Percentiles rank a stretch among this genome's conserved stretches.
Evolutionary conservation across 2,797 vertebrate species (phyloP).

Genomic region (Nasua narica): DNA sequence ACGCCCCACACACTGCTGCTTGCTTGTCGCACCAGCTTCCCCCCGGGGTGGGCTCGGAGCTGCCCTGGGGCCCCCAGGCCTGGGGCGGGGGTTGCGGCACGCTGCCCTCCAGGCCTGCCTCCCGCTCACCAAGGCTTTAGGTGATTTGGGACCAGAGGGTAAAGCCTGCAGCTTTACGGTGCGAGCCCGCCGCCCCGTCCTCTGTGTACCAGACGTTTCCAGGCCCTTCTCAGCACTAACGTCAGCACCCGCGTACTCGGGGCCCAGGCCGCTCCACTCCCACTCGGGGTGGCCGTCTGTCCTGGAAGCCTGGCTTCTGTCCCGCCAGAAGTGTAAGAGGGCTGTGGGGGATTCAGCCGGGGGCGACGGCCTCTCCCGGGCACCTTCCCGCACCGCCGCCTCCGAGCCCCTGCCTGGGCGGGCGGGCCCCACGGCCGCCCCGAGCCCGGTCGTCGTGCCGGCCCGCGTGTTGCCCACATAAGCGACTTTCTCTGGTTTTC

Average conservation of each 20-base stretch:
- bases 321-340: accelerated
- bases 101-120: neutral
- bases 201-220: neutral
- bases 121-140: neutral
- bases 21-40: neutral
- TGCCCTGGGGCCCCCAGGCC: neutral
- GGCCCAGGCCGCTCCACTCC: neutral
- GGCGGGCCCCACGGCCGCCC: neutral
- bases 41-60: neutral
- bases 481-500: neutral
- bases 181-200: accelerated
- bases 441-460: neutral
- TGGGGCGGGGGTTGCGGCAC: neutral
- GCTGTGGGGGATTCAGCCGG: neutral
- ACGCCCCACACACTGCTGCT: neutral
- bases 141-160: neutral
- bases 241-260: too few species aligned
- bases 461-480: neutral
- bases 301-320: neutral
- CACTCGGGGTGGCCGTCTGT: neutral
- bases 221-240: neutral
- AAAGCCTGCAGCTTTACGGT: neutral
- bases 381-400: neutral
- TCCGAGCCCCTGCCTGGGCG: neutral
- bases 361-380: neutral